Conservation (phyloP, 2,888 invertebrate species). For the Ochropleura leucogaster region DNA sequence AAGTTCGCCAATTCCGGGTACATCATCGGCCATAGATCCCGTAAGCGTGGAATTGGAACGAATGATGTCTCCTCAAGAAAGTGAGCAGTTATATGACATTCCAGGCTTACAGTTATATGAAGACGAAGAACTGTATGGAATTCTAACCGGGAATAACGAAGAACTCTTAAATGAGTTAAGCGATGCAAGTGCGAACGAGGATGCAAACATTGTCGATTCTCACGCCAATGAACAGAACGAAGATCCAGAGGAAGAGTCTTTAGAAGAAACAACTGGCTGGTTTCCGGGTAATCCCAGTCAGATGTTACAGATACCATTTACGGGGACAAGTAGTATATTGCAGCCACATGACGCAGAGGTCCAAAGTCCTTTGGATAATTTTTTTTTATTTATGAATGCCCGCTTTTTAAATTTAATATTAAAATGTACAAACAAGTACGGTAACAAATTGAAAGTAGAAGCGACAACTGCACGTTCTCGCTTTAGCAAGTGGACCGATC, state of each 20-base stretch:
- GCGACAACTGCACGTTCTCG: constrained; percentile 52
- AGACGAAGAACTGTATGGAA: constrained; percentile 52
- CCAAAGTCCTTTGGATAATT: constrained; percentile 53
- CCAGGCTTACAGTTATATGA: constrained; percentile 50
- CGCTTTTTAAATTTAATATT: constrained; percentile 51
- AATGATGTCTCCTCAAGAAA: constrained; percentile 57
- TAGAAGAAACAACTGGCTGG: constrained; percentile 53
- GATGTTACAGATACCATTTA: constrained; percentile 56
- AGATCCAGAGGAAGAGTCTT: constrained; percentile 51
- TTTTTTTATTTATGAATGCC: constrained; percentile 56
- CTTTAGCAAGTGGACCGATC: constrained; percentile 55
- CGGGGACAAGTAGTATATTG: constrained; percentile 58
- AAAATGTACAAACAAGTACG: constrained; percentile 59
- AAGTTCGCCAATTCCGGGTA: constrained; percentile 53
- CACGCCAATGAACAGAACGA: constrained; percentile 49
- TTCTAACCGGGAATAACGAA: constrained; percentile 47
- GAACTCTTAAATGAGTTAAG: constrained; percentile 41
- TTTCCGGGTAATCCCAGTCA: constrained; percentile 55
- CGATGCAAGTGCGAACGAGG: constrained; percentile 45
- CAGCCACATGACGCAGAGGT: constrained; percentile 55
- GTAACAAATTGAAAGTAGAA: constrained; percentile 56
- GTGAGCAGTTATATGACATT: constrained; percentile 49
- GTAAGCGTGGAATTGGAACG: constrained; percentile 49
- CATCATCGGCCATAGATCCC: constrained; percentile 55
- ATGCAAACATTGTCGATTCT: constrained; percentile 52